Evolutionary conservation across 2,888 invertebrate genomes (phyloP), one percentile per base, ranked within the genome.

Genomic region (Petrolisthes cinctipes): DNA sequence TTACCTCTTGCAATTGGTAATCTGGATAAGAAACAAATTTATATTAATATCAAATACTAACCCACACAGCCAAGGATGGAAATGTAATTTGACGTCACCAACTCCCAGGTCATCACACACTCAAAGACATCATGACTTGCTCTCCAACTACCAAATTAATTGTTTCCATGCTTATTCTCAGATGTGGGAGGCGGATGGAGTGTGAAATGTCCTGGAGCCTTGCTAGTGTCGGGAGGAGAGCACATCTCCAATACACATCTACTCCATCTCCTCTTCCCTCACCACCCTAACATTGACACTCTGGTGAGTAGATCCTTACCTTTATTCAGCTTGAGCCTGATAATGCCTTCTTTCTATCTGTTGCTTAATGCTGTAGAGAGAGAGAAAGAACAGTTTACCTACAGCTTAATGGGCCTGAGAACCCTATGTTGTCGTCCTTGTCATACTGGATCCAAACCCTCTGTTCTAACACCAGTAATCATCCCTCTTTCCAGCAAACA

Each of bases 131-230:
- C 20, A 75, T 20, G 51, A 23, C 37, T 37, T 75, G 23, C 11
- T 14, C 11, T 3, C 11, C 11, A 66, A 66, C 66, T 66, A 66
- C 17, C 66, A 11, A 66, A 14, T 17, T 66, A 17, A n/a, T 20
- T 75, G 23, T 75, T 20, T 75, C 11, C 20, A 20, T 20, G 23
- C 56, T 20, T 80, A 9, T 56, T n/a, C 68, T 53, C 84, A 88
- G 87, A 88, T 82, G 87, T 88, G 51, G 87, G 87, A 57, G 87
- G 87, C 37, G 87, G 87, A 6, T 88, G 87, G 87, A 83, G 87
- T 23, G 71, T 88, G 81, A 88, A 88, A 54, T 80, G 81, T 57
- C 57, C 76, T 17, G 66, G 83, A 14, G 75, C 87, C 51, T 84
- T 76, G 14, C 17, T 88, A 53, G 75, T 88, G 37, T 81, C 87